Conservation (phyloP, 2,797 vertebrate genomes). For the Sardinella longiceps region DNA sequence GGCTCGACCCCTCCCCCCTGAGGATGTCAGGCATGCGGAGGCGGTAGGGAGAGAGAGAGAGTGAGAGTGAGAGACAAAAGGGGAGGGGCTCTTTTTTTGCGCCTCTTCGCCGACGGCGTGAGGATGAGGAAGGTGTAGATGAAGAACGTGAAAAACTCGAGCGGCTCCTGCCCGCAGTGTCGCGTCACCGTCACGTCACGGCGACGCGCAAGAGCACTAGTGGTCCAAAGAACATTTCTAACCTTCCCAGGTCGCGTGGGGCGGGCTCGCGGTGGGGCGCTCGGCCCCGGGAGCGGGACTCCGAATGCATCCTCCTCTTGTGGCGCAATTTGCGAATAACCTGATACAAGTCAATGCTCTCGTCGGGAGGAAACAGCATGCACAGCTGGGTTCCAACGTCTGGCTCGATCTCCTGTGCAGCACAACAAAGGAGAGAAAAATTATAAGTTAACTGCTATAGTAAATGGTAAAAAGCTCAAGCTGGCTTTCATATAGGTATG, state of each 20-base stretch:
- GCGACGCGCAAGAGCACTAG: constrained; percentile 86
- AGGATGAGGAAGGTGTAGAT: constrained; percentile 64
- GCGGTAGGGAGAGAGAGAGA: constrained; percentile 51
- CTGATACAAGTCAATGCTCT: constrained; percentile 97
- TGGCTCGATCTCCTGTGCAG: constrained; percentile 89
- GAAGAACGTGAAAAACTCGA: constrained; percentile 70
- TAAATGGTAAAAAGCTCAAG: background rate
- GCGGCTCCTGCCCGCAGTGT: constrained; percentile 60
- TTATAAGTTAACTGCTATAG: background rate
- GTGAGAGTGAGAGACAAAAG: constrained; percentile 60
- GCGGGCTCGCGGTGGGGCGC: constrained; percentile 89
- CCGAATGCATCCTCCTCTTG: constrained; percentile 93
- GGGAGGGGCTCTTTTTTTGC: background rate
- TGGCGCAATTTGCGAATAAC: constrained; percentile 96
- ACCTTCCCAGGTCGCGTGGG: constrained; percentile 96
- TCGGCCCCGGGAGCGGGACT: constrained; percentile 91
- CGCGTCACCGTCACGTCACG: constrained; percentile 79
- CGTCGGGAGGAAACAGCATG: constrained; percentile 93
- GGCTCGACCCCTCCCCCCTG: constrained; percentile 12
- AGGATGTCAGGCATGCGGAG: background rate
- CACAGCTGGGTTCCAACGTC: constrained; percentile 94
- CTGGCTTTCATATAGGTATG: too few relatives aligned
- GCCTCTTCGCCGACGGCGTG: constrained; percentile 52
- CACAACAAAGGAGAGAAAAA: background rate
- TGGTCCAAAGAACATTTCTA: constrained; percentile 98